Base-by-base conservation (phyloP, 1,140 invertebrate species). In the Panagrolaimus sp. region DNA sequence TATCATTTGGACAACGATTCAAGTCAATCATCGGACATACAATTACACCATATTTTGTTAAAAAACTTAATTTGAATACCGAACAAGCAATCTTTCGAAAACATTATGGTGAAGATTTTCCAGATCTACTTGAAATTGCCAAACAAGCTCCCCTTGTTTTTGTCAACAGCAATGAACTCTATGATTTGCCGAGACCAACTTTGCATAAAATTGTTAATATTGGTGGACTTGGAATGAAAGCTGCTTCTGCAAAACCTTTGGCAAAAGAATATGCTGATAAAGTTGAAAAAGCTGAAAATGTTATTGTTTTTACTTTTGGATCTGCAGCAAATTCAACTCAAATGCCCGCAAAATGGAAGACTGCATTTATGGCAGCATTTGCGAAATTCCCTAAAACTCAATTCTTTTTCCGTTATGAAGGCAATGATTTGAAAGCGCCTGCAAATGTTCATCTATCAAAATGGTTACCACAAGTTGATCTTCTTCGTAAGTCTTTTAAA, bases 391-490 rank as follows among this genome's bases (percentile, higher is more conserved):
- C 67, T 7, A 67, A 74, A 20, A 51, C 48, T 20, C 68, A 63
- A 43, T 72, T 74, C 38, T 27, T 74, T 8, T 72, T 66, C 65
- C 73, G 72, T 63, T 72, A 66, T 38, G 27, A 66, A 20, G 45
- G 25, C 1, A 27, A 5, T 9, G 25, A 45, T 27, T 27, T 42
- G 2, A 25, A 42, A 38, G 38, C 13, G 7, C 14, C 42, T 9
- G 7, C 25, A 9, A 63, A 63, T 63, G 61, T 63, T 14, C 61
- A 63, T 25, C 13, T 42, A 31, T 27, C 38, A 14, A 42, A 63
- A 27, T 63, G 61, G 61, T 9, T 63, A 25, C 61, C 61, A 63
- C 61, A 63, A 63, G 38, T 38, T 42, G 61, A 47, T 47, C 46
- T 47, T 63, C 27, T 63, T 63, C 16, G 14, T 14, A 16, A n/a